Evolutionary conservation across 2,797 vertebrate genomes (phyloP).

Genomic region (Gorsachius magnificus): DNA sequence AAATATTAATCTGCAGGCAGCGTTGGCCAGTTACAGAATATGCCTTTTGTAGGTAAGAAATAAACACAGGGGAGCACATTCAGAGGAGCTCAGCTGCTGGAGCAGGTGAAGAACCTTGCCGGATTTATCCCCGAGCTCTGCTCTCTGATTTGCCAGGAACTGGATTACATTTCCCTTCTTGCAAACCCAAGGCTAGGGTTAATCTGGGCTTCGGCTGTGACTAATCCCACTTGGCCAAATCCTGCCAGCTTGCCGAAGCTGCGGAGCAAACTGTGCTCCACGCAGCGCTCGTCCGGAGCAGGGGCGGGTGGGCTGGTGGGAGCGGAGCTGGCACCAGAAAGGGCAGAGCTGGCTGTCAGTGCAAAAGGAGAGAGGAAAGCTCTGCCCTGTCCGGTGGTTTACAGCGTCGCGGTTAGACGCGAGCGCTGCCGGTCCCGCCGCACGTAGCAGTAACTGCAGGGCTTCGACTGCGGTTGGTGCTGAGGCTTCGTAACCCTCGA

Average conservation of each 20-base stretch:
- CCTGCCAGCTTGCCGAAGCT: background rate
- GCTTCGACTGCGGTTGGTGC: background rate
- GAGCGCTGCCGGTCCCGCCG: background rate
- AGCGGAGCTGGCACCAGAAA: accelerated
- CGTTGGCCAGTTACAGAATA: background rate
- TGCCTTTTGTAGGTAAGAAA: background rate
- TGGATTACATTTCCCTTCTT: background rate
- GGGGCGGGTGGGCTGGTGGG: background rate
- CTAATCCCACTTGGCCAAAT: background rate
- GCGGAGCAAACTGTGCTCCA: accelerated
- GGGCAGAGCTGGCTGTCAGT: accelerated
- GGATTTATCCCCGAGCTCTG: background rate
- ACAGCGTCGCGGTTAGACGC: accelerated
- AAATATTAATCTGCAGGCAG: background rate
- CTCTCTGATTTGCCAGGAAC: background rate
- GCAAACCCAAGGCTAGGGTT: background rate
- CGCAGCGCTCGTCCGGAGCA: background rate
- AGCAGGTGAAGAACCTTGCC: background rate
- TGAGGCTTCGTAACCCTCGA: too few relatives aligned
- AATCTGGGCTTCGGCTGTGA: background rate
- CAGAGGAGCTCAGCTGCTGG: background rate
- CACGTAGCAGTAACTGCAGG: background rate
- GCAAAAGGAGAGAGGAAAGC: background rate
- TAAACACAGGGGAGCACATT: background rate
- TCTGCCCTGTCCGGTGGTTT: background rate